A percentile compares a stretch with the other conserved stretches of the same genome.
These are phyloP conservation scores for Ormyrus nitidulus DNA, from an alignment of 2,888 invertebrate genomes.

Conservation along the genomic window DNA sequence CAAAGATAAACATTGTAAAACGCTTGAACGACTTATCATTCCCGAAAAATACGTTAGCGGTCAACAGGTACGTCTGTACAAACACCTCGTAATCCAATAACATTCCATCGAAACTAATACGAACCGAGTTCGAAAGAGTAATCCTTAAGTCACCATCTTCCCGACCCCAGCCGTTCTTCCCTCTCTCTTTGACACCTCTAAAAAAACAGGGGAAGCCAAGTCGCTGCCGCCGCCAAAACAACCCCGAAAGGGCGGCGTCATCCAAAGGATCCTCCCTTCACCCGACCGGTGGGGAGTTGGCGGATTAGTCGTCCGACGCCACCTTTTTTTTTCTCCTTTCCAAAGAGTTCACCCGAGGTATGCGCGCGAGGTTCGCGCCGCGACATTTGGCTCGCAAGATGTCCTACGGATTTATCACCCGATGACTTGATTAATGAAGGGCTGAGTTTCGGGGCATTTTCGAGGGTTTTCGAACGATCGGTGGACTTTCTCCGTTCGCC, in stretches of 20 bases:
- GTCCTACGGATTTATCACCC: not conserved
- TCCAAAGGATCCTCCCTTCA: not conserved
- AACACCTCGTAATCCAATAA: not conserved
- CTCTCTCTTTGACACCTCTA: not conserved
- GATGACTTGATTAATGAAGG: conserved; percentile 7
- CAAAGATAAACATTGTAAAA: no score
- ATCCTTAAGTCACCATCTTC: no score
- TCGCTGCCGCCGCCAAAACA: not conserved
- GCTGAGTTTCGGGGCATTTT: not conserved
- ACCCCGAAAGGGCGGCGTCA: conserved; percentile 24
- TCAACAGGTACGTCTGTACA: not conserved
- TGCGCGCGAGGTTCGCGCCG: not conserved
- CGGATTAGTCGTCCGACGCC: not conserved
- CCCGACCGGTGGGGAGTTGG: not conserved
- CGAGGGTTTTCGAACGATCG: not conserved
- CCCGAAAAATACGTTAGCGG: not conserved
- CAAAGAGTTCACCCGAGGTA: conserved; percentile 3
- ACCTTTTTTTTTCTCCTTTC: not conserved
- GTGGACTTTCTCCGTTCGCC: no score
- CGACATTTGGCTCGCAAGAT: not conserved
- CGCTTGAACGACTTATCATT: no score
- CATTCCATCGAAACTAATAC: not conserved
- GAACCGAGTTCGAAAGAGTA: not conserved
- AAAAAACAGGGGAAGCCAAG: not conserved
- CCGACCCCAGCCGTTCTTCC: not conserved